These are phyloP conservation scores for Myodes glareolus DNA, from an alignment of 2,113 vertebrate genomes.

Conservation along the genomic window DNA sequence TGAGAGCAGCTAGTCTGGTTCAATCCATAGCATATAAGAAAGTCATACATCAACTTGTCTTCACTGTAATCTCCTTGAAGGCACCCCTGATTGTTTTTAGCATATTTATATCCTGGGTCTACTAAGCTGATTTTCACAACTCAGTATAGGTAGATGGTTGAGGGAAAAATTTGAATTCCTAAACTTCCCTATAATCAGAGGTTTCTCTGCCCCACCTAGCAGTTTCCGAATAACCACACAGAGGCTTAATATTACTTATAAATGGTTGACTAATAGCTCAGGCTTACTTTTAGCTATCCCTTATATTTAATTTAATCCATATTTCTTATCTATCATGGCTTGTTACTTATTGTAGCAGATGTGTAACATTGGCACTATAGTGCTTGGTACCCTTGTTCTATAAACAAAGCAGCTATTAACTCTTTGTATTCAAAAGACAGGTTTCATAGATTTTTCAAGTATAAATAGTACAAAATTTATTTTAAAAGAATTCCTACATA, in stretches of 20 bases:
- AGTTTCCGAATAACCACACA: too few relatives aligned
- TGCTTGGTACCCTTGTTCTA: neutral
- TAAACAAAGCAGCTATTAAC: neutral
- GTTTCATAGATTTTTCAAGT: neutral
- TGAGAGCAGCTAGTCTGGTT: neutral
- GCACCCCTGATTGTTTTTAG: neutral
- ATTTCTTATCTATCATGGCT: too few relatives aligned
- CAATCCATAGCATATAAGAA: neutral
- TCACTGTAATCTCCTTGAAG: neutral
- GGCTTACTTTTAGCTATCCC: too few relatives aligned
- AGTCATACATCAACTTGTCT: neutral
- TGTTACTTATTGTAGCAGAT: neutral
- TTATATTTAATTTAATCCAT: too few relatives aligned
- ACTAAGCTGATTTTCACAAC: neutral
- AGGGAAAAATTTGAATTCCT: too few relatives aligned
- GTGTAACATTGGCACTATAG: neutral
- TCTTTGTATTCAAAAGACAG: neutral
- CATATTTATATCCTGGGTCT: neutral
- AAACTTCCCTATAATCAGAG: too few relatives aligned
- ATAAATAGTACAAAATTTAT: neutral
- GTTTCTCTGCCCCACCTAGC: too few relatives aligned
- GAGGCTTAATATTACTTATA: too few relatives aligned
- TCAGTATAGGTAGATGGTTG: neutral
- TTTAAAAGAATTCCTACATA: neutral
- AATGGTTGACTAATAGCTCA: too few relatives aligned